phyloP scores from a whole-genome alignment of 2,113 vertebrate genomes.

The Channa argus region DNA sequence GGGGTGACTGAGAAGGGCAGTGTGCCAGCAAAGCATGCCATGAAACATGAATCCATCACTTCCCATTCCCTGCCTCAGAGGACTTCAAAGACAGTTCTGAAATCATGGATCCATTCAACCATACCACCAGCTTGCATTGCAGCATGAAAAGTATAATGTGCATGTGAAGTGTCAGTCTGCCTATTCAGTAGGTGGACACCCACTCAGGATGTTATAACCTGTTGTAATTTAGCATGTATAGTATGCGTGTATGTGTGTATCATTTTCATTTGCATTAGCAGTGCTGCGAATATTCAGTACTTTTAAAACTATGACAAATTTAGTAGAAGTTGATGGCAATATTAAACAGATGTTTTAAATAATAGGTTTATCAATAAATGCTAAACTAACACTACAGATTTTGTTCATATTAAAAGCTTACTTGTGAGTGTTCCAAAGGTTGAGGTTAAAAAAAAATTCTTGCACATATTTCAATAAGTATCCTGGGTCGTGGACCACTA shows the following conservation, averaged over 20 bases:
- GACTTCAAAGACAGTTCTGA: conserved; percentile 70
- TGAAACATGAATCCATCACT: conserved; percentile 74
- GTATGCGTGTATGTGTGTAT: no score
- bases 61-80: conserved; percentile 56
- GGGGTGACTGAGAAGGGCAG: conserved; percentile 62
- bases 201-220: conserved; percentile 27
- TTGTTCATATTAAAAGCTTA: background rate
- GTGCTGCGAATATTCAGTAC: background rate
- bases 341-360: background rate
- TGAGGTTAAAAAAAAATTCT: background rate
- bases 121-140: conserved; percentile 40
- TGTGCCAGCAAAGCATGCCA: conserved; percentile 71
- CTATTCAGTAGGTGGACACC: conserved; percentile 30
- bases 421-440: background rate
- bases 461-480: conserved; percentile 22
- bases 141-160: conserved; percentile 42
- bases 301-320: background rate
- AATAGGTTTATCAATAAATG: background rate
- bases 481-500: conserved; percentile 62
- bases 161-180: conserved; percentile 29
- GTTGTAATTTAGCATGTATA: background rate
- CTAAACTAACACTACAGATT: background rate
- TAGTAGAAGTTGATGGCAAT: background rate
- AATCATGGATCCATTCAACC: conserved; percentile 62
- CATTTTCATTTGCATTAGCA: background rate